Percentiles rank a stretch among this genome's conserved stretches.
phyloP scores from a whole-genome alignment of 1,140 invertebrate species.

The Caenorhabditis briggsae region DNA sequence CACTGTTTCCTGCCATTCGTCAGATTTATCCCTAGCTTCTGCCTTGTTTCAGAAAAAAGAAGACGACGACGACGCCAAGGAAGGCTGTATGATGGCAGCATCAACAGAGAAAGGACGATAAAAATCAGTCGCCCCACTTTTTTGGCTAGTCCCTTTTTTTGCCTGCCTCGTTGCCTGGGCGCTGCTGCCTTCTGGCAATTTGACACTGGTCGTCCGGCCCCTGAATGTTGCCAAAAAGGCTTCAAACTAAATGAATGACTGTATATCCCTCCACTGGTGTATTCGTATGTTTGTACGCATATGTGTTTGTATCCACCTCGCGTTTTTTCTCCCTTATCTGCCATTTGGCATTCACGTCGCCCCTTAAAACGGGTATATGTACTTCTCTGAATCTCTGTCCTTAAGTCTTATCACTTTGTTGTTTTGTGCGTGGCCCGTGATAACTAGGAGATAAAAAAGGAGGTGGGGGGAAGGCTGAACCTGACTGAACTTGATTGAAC shows the following conservation, averaged over 20 bases:
- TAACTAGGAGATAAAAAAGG: not conserved
- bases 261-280: constrained; percentile 40
- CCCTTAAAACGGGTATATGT: constrained; percentile 52
- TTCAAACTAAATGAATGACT: constrained; percentile 55
- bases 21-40: not conserved
- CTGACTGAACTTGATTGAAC: constrained; percentile 54
- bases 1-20: too few relatives aligned
- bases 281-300: constrained; percentile 52
- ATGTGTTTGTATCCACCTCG: constrained; percentile 33
- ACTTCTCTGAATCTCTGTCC: constrained; percentile 24
- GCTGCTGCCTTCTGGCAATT: constrained; percentile 50
- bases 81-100: not conserved
- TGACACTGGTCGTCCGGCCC: constrained; percentile 34
- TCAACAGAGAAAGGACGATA: not conserved
- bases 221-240: constrained; percentile 52
- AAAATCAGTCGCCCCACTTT: constrained; percentile 43
- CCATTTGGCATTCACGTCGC: constrained; percentile 41
- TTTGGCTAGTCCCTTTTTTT: constrained; percentile 2
- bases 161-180: constrained; percentile 3
- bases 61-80: not conserved
- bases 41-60: constrained; percentile 39
- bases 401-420: constrained; percentile 10
- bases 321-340: constrained; percentile 8
- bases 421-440: not conserved
- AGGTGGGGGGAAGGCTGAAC: not conserved